phyloP scores from a whole-genome alignment of 2,888 invertebrate species.

The Tachina lurida region DNA sequence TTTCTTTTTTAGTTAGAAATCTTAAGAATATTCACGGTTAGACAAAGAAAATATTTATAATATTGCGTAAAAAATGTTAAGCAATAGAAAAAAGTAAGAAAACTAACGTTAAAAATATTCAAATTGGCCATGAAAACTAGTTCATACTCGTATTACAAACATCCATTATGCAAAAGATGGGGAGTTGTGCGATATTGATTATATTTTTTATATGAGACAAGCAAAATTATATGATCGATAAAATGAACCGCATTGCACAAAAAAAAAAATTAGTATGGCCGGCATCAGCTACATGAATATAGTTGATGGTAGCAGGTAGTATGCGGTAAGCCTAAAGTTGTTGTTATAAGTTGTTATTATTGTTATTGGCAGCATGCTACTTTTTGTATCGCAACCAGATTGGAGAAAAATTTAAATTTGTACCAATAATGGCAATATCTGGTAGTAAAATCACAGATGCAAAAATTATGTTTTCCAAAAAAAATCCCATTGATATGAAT shows the following conservation, averaged over 20 bases:
- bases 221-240: slow-evolving; percentile 34
- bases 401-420: background rate
- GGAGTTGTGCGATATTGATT: slow-evolving; percentile 36
- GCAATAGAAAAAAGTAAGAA: background rate
- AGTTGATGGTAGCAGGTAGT: background rate
- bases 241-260: background rate
- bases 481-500: too few species aligned
- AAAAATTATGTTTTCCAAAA: too few species aligned
- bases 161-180: slow-evolving; percentile 47
- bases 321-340: background rate
- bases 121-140: slow-evolving; percentile 68
- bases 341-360: slow-evolving; percentile 6
- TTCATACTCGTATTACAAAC: slow-evolving; percentile 64
- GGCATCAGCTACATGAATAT: background rate
- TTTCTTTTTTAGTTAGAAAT: background rate
- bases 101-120: slow-evolving; percentile 32
- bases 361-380: background rate
- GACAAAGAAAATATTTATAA: slow-evolving; percentile 32
- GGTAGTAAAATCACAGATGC: too few species aligned
- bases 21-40: slow-evolving; percentile 38
- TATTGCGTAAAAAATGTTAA: slow-evolving; percentile 60
- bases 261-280: background rate
- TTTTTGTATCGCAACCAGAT: background rate
- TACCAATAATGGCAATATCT: background rate
- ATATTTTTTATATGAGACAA: slow-evolving; percentile 25